Evolutionary conservation across 2,888 invertebrate species (phyloP).

Genomic region (Epinotia brunnichana): DNA sequence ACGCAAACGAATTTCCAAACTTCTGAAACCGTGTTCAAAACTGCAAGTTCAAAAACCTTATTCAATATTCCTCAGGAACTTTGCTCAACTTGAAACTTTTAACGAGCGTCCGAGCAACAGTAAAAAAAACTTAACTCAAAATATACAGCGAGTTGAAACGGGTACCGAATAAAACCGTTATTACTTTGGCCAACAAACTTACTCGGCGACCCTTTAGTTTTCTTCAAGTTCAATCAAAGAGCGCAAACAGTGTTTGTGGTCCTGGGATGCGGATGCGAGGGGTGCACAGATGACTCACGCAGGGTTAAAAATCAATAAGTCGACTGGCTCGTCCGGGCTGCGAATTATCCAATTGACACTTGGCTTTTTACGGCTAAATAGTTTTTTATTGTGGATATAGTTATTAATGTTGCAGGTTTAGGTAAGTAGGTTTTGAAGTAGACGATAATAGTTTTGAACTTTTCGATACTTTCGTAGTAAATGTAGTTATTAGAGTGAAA

Average conservation of each 20-base stretch:
- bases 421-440: too few relatives aligned
- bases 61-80: conserved; percentile 41
- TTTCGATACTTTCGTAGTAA: too few relatives aligned
- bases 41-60: conserved; percentile 40
- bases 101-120: conserved; percentile 63
- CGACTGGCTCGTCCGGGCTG: conserved; percentile 47
- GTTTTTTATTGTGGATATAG: background rate
- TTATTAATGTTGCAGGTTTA: background rate
- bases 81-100: conserved; percentile 54
- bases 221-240: conserved; percentile 77
- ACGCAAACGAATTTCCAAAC: conserved; percentile 34
- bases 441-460: too few relatives aligned
- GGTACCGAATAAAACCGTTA: conserved; percentile 63
- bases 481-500: background rate
- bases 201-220: conserved; percentile 58
- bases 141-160: conserved; percentile 53
- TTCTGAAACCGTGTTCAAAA: conserved; percentile 17
- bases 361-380: conserved; percentile 14
- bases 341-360: conserved; percentile 46
- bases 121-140: conserved; percentile 50
- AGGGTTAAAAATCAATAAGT: conserved; percentile 79
- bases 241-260: conserved; percentile 68
- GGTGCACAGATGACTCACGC: conserved; percentile 75
- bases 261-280: conserved; percentile 52
- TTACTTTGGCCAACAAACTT: conserved; percentile 66